Percentiles rank a stretch among this genome's conserved stretches.
Conservation (phyloP, 2,888 invertebrate species). For the Tachina grossa region DNA sequence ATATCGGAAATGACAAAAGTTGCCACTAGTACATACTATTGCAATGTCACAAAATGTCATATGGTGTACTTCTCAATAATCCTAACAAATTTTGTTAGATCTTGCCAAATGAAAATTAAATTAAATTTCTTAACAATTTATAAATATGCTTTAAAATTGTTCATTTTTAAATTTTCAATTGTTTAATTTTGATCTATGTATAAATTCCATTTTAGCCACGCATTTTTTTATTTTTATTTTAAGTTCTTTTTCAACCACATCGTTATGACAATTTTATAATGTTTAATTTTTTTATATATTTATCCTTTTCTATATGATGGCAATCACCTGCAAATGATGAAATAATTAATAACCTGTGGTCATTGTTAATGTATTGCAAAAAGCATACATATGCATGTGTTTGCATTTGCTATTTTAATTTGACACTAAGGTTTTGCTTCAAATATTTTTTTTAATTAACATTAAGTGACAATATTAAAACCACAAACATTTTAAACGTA, state of each 20-base stretch:
- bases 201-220: background rate
- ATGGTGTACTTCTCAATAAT: too few relatives aligned
- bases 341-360: conserved; percentile 47
- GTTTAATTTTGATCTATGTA: background rate
- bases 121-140: background rate
- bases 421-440: background rate
- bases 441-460: conserved; percentile 37
- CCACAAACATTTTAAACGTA: conserved; percentile 30
- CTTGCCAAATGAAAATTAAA: too few relatives aligned
- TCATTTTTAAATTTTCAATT: background rate
- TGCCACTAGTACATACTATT: too few relatives aligned
- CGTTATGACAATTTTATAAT: conserved; percentile 51
- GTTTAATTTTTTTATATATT: conserved; percentile 14
- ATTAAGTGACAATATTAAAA: conserved; percentile 39
- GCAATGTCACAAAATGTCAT: too few relatives aligned
- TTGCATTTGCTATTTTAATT: conserved; percentile 11
- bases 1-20: too few relatives aligned
- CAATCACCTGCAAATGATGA: conserved; percentile 35
- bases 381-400: background rate
- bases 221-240: conserved; percentile 20
- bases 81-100: too few relatives aligned
- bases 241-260: conserved; percentile 21
- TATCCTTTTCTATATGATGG: conserved; percentile 12
- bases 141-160: background rate
- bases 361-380: conserved; percentile 24